Evolutionary conservation across 2,113 vertebrate genomes (phyloP).

Genomic region (Sylvietta virens): DNA sequence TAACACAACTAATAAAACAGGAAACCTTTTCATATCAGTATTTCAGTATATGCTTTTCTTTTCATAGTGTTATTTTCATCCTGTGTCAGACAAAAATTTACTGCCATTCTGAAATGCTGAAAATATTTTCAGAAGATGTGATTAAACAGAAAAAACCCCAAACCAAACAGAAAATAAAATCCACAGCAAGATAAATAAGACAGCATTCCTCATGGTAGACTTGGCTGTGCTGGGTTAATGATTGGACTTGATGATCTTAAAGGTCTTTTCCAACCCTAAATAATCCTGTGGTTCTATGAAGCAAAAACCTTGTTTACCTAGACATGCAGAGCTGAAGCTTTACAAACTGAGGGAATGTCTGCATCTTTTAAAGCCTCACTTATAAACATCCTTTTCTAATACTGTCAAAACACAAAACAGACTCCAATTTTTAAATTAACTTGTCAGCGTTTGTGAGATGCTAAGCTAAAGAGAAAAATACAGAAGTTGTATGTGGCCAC

Average conservation of each 20-base stretch:
- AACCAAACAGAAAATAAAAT: background rate
- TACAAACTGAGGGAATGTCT: background rate
- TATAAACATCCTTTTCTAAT: conserved; percentile 11
- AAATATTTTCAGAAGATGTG: background rate
- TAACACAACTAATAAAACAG: background rate
- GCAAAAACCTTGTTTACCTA: background rate
- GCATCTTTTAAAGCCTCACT: background rate
- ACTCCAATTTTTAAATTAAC: background rate
- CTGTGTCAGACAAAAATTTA: background rate
- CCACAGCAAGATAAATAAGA: background rate
- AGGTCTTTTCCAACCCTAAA: background rate
- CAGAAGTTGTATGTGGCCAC: background rate
- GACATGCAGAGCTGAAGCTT: background rate
- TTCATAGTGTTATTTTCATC: background rate
- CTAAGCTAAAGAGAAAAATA: conserved; percentile 10
- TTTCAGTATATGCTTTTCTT: background rate
- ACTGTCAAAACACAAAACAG: background rate
- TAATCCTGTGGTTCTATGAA: background rate
- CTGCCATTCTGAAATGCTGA: background rate
- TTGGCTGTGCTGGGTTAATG: background rate
- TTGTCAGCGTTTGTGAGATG: background rate
- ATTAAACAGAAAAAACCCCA: background rate
- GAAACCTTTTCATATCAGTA: background rate
- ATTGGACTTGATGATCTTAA: background rate
- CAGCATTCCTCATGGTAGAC: background rate